Conservation (phyloP, 2,113 vertebrate species). For the Melanotaenia duboulayi region DNA sequence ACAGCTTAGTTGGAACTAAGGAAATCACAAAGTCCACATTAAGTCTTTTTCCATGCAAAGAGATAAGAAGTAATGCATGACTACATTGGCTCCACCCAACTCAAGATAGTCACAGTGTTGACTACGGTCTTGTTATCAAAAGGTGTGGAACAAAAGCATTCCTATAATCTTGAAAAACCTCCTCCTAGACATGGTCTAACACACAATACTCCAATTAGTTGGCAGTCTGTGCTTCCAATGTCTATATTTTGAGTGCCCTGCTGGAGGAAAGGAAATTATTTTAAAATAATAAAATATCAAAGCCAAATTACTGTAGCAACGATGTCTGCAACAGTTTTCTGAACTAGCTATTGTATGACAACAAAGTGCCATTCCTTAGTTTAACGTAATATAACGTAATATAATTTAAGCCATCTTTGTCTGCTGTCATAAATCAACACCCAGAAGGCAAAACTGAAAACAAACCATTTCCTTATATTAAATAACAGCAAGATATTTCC, state of each 20-base stretch:
- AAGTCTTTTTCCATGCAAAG: constrained; percentile 20
- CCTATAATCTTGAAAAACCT: constrained; percentile 59
- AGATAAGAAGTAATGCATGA: constrained; percentile 61
- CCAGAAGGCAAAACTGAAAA: neutral
- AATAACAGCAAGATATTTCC: neutral
- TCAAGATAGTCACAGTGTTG: constrained; percentile 19
- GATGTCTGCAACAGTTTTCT: too few relatives aligned
- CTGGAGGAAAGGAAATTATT: neutral
- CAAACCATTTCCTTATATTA: neutral
- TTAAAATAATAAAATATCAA: too few relatives aligned
- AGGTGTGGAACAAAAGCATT: constrained; percentile 55
- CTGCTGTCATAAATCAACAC: neutral
- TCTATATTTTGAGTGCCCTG: neutral
- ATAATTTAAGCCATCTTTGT: neutral
- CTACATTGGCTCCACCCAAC: constrained; percentile 42
- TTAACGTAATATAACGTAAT: too few relatives aligned
- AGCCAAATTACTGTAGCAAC: too few relatives aligned
- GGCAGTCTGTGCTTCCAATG: neutral
- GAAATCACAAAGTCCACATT: constrained; percentile 30
- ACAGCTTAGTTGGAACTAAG: neutral
- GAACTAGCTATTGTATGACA: too few relatives aligned
- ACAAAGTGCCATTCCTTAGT: neutral
- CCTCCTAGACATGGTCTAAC: neutral
- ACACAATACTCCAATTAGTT: neutral
- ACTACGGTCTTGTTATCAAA: constrained; percentile 23